Evolutionary conservation across 2,888 invertebrate genomes (phyloP).

Genomic region (Troides oblongomaculatus): DNA sequence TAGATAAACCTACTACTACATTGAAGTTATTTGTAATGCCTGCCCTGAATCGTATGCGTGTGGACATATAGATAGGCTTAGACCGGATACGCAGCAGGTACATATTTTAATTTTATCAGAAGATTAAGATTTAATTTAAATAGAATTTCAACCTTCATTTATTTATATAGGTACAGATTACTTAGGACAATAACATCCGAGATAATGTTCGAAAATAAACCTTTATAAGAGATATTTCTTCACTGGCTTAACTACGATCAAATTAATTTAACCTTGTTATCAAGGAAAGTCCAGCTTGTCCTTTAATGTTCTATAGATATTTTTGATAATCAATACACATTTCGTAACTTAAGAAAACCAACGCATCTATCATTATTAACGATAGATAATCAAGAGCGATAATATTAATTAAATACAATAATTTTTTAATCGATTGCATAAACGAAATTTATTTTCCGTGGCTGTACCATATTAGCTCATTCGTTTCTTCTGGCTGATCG

Average conservation of each 20-base stretch:
- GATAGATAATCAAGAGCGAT: slow-evolving; percentile 12
- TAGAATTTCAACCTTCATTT: not conserved
- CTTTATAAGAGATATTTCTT: not conserved
- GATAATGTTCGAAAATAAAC: not conserved
- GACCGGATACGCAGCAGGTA: not conserved
- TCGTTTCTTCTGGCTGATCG: not conserved
- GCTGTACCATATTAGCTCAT: not conserved
- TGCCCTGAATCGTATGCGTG: not conserved
- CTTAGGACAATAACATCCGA: not conserved
- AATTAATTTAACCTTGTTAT: not conserved
- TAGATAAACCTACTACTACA: not conserved
- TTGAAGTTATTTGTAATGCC: not conserved
- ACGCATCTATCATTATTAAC: slow-evolving; percentile 4
- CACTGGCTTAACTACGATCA: not conserved
- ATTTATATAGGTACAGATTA: not conserved
- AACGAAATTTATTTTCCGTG: not conserved
- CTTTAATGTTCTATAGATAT: not conserved
- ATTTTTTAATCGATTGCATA: slow-evolving; percentile 11
- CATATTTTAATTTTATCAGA: not conserved
- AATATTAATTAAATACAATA: slow-evolving; percentile 10
- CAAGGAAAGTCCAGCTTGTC: not conserved
- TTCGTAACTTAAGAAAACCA: slow-evolving; percentile 5
- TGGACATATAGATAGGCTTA: too few relatives aligned
- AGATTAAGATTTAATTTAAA: not conserved
- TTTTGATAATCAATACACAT: slow-evolving; percentile 8